Evolutionary conservation across 2,888 invertebrate genomes (phyloP), one percentile per base, ranked within the genome.

Genomic region (Nyleta sp.): DNA sequence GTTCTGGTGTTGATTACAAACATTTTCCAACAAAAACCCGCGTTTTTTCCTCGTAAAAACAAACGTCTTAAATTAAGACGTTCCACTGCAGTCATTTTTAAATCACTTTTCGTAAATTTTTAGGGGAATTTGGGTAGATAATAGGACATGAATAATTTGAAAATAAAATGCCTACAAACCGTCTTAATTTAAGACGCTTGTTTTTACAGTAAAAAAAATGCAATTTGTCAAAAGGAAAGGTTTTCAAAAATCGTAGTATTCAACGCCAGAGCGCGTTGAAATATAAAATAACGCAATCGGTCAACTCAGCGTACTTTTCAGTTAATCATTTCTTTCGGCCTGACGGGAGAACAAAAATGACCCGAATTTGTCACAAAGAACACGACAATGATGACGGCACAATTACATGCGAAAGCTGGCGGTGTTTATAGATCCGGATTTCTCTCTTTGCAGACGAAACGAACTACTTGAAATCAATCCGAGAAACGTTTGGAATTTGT

Each of bases 341-440:
- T 28, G 11, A 50, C 24, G 31, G n/a, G 22, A n/a, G 22, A 10
- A 40, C 15, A 15, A 42, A 57, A 40, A 57, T 42, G 28, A 44
- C 24, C 17, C 11, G 13, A 42, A 59, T 28, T 59, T 52, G 31
- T 42, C 28, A 59, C 59, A 44, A 42, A 44, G n/a, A 18, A 40
- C 8, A 40, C 7, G 13, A 40, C 31, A 59, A 48, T 48, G 22
- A 18, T 59, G 44, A 44, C 59, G 35, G 20, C 33, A 59, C 42
- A 59, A 44, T 59, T 17, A 28, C 38, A 44, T 59, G 59, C 59
- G 59, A 59, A 59, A 59, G 44, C 59, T 59, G 42, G 31, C 40
- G 18, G 40, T 59, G 11, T 44, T 31, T 59, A 44, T 44, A 59
- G 59, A 59, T 59, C 59, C 59, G 59, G 44, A 59, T 59, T 59